phyloP scores from a whole-genome alignment of 1,140 invertebrate genomes.

The Eueides isabella region DNA sequence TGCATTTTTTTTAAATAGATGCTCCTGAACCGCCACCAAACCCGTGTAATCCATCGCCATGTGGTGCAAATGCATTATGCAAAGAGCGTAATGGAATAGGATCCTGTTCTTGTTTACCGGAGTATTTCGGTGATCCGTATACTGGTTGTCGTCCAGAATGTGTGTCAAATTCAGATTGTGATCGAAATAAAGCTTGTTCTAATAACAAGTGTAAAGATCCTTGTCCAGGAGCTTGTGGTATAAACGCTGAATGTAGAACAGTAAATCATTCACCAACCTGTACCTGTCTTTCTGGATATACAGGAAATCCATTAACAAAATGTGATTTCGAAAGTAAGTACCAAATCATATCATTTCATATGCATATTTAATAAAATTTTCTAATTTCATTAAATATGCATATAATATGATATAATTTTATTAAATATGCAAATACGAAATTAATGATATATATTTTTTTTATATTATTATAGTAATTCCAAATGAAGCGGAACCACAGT shows the following conservation, averaged over 20 bases:
- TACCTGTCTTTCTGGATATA: conserved; percentile 87
- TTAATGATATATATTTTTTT: too few species aligned
- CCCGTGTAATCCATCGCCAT: conserved; percentile 92
- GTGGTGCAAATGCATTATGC: conserved; percentile 93
- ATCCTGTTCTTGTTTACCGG: conserved; percentile 89
- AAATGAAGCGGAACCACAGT: conserved; percentile 47
- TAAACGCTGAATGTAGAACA: conserved; percentile 90
- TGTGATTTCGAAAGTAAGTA: conserved; percentile 71
- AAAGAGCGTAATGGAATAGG: conserved; percentile 92
- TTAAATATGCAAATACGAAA: too few species aligned
- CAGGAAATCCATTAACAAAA: conserved; percentile 86
- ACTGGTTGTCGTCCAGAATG: conserved; percentile 93
- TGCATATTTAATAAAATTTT: neutral
- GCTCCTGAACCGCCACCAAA: conserved; percentile 70
- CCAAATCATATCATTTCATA: too few species aligned
- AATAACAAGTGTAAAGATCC: conserved; percentile 93
- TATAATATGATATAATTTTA: too few species aligned
- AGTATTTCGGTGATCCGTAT: conserved; percentile 93
- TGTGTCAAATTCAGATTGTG: conserved; percentile 92
- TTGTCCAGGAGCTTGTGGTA: conserved; percentile 90
- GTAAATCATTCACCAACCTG: conserved; percentile 91
- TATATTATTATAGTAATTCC: conserved; percentile 43
- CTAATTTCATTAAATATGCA: too few species aligned
- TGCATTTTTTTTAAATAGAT: conserved; percentile 49
- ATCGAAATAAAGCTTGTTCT: conserved; percentile 88